Evolutionary conservation across 2,113 vertebrate species (phyloP), one percentile per base, ranked within the genome.

Genomic region (Probosciger aterrimus): DNA sequence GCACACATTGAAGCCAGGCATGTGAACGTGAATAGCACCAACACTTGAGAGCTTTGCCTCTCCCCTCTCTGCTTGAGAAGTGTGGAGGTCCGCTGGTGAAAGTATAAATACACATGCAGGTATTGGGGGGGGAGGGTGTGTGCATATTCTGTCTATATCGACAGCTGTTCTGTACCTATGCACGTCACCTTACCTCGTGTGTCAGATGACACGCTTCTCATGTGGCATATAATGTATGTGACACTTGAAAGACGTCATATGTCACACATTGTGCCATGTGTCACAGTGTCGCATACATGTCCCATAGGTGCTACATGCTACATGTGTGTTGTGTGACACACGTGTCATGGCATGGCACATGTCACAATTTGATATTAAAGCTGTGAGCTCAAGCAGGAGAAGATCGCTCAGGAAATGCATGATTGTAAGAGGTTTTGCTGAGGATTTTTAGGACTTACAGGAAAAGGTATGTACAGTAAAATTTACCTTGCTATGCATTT

Each of bases 331-430:
- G 1, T 43, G 4, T 11, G 7, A 28, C 39, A 47, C 23, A 2
- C 1, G 7, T 12, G 16, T 33, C 3, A 5, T 60, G 9, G 25
- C 0, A 1, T 47, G 25, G 16, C 13, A 55, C 4, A 1, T 31
- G 18, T 33, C 24, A 9, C 31, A 18, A 20, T 18, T 64, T 71
- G 5, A 2, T 55, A 10, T 5, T 46, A 14, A 44, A 82, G 13
- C 24, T 53, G 30, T 71, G 43, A 15, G n/a, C 28, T 53, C 30
- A 25, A 63, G 46, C 18, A 31, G 37, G 25, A 73, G 22, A 57
- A 33, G 24, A 44, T 14, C 12, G 19, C 27, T 69, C 13, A 33
- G 20, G 46, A 62, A 73, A 30, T 47, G 0, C 3, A 1, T 27
- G 35, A 2, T 28, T 46, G 16, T 35, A 10, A 35, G 22, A 18